phyloP scores from a whole-genome alignment of 30 jellyfish, hydroid and myxozoan species.

The Pelagia noctiluca region DNA sequence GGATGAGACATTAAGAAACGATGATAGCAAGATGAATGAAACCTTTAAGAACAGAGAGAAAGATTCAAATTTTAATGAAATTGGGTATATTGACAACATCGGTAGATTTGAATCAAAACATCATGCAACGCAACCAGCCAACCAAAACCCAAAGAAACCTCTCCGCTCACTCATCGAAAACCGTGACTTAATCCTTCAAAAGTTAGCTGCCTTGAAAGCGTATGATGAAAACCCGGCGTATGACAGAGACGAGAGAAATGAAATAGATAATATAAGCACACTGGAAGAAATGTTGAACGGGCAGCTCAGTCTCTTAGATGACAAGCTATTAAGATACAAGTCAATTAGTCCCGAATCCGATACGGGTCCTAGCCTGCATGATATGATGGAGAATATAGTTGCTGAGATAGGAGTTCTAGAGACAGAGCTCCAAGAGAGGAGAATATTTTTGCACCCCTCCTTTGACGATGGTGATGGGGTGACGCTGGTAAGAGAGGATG shows the following conservation, averaged over 20 bases:
- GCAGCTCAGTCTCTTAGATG: constrained; percentile 12
- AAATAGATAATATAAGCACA: constrained; percentile 19
- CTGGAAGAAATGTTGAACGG: constrained; percentile 13
- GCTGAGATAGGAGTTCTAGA: constrained; percentile 42
- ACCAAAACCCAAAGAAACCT: background rate
- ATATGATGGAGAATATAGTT: constrained; percentile 27
- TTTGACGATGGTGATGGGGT: background rate
- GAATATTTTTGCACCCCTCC: constrained; percentile 2
- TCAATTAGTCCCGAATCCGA: background rate
- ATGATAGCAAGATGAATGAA: too few species aligned
- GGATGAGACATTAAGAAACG: too few species aligned
- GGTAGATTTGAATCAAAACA: too few species aligned
- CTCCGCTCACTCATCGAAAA: constrained; percentile 17
- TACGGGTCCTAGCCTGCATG: constrained; percentile 35
- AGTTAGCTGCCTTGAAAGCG: constrained; percentile 26
- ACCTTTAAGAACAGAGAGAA: too few species aligned
- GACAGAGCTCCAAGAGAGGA: constrained; percentile 39
- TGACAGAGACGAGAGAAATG: background rate
- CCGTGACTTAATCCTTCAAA: constrained; percentile 26
- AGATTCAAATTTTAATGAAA: too few species aligned
- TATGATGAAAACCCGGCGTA: constrained; percentile 14
- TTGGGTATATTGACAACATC: too few species aligned
- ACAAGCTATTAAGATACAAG: background rate
- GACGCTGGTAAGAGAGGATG: background rate
- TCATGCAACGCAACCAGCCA: too few species aligned